Base-by-base conservation (phyloP, 2,113 vertebrate genomes). In the Elephas maximus region DNA sequence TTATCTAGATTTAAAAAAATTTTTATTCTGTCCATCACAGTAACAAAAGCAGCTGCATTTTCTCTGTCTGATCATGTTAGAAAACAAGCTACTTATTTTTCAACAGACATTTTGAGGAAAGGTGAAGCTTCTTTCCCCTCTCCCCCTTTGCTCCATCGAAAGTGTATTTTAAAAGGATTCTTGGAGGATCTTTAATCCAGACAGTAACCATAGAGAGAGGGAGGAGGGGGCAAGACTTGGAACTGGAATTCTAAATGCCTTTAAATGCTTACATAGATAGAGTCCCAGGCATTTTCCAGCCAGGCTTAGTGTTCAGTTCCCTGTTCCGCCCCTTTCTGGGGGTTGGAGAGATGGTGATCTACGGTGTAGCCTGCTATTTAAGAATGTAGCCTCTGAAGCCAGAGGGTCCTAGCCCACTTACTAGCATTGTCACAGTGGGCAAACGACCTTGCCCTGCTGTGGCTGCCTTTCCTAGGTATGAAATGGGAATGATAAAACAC, bases 51-150 rank as follows among this genome's bases (percentile, higher is more conserved):
- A 94, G 62, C 30, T 91, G 2, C 24, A 88, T 82, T 84, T 67
- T 88, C 73, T 74, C 10, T 73, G 60, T 88, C 23, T 77, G 28
- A 96, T 78, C 86, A 91, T 45, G 33, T 77, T 93, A 93, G 93
- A 51, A 81, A 97, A 96, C 1, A 96, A 96, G 17, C 28, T 89
- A 97, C 93, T 92, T 89, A 84, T 69, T 84, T 48, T 96, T 97
- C 78, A 86, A 67, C 77, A 93, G 23, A 86, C 15, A 85, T 2
- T 83, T 94, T 94, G 63, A 96, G 51, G 74, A 28, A 57, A 85
- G n/a, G 4, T 67, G 60, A 57, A 37, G 20, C 20, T 88, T 82
- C 48, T 26, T 69, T 74, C n/a, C 0, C 17, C n/a, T 45, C 15
- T 10, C 10, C 4, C 18, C 15, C 53, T 94, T 73, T 67, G 51